phyloP scores from a whole-genome alignment of 1,140 invertebrate genomes.

The Caenorhabditis briggsae region DNA sequence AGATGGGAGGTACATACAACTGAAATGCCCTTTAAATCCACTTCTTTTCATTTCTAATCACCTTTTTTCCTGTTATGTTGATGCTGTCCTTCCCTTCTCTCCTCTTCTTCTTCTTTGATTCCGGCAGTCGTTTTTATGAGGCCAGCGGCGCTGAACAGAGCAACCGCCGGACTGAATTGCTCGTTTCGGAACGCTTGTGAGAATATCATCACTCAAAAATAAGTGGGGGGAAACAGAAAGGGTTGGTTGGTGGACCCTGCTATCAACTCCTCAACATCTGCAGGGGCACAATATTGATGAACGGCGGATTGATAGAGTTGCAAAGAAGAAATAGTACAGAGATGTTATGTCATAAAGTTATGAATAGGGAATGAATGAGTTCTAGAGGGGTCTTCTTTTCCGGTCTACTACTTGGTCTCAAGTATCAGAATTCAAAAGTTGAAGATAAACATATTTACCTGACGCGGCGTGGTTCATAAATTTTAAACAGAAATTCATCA shows the following conservation, averaged over 20 bases:
- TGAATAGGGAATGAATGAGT: too few relatives aligned
- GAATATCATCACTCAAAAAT: constrained; percentile 66
- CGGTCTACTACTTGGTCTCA: too few relatives aligned
- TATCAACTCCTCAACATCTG: constrained; percentile 35
- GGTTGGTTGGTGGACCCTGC: background rate
- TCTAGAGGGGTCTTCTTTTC: too few relatives aligned
- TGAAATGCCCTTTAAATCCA: constrained; percentile 32
- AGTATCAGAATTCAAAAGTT: background rate
- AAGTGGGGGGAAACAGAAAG: background rate
- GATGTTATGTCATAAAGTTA: background rate
- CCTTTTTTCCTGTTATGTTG: constrained; percentile 50
- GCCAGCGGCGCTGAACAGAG: constrained; percentile 72
- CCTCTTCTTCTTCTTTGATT: constrained; percentile 63
- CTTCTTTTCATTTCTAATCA: constrained; percentile 27
- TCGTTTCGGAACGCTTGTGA: constrained; percentile 72
- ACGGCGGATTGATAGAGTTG: background rate
- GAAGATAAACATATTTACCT: background rate
- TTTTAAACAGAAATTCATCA: background rate
- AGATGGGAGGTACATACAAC: background rate
- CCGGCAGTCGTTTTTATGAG: constrained; percentile 71
- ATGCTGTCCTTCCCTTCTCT: constrained; percentile 46
- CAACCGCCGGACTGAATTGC: constrained; percentile 72
- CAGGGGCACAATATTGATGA: constrained; percentile 5
- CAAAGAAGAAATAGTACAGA: background rate
- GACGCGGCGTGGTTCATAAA: background rate